Conservation (phyloP, 2,797 vertebrate species). For the Sylvia borin region DNA sequence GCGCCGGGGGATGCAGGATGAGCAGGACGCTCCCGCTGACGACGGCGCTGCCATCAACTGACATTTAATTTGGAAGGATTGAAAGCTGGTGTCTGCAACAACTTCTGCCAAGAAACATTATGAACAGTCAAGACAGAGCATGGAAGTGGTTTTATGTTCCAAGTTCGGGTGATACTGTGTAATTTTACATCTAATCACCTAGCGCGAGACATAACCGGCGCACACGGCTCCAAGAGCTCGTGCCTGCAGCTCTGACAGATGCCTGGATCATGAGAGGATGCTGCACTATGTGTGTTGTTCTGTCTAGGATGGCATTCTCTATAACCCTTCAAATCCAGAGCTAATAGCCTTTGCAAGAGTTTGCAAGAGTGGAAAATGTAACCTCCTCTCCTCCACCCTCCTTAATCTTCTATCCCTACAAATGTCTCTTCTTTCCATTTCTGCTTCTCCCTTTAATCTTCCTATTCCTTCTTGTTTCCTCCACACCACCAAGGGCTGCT, state of each 20-base stretch:
- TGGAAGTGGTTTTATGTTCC: constrained; percentile 37
- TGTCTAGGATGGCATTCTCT: not conserved
- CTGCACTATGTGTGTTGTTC: not conserved
- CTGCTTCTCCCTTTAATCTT: not conserved
- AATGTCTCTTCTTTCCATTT: not conserved
- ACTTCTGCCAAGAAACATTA: constrained; percentile 46
- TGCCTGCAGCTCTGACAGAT: not conserved
- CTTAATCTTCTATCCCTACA: not conserved
- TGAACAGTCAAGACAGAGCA: constrained; percentile 46
- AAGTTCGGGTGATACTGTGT: constrained; percentile 18
- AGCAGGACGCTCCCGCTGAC: not conserved
- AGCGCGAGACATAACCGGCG: not conserved
- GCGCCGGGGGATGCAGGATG: not conserved
- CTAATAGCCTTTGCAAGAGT: not conserved
- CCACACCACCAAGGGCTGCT: not conserved
- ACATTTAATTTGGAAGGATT: constrained; percentile 50
- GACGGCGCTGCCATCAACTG: not conserved
- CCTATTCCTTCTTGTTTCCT: not conserved
- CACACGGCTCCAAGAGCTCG: not conserved
- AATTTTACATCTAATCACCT: constrained; percentile 53
- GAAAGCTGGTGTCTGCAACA: constrained; percentile 27
- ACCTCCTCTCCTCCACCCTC: not conserved
- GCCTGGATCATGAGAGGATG: not conserved
- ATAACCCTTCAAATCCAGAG: not conserved
- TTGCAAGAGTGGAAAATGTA: not conserved